These are phyloP conservation scores for Pangasius macronema DNA, from an alignment of 2,797 vertebrate species.

Conservation along the genomic window DNA sequence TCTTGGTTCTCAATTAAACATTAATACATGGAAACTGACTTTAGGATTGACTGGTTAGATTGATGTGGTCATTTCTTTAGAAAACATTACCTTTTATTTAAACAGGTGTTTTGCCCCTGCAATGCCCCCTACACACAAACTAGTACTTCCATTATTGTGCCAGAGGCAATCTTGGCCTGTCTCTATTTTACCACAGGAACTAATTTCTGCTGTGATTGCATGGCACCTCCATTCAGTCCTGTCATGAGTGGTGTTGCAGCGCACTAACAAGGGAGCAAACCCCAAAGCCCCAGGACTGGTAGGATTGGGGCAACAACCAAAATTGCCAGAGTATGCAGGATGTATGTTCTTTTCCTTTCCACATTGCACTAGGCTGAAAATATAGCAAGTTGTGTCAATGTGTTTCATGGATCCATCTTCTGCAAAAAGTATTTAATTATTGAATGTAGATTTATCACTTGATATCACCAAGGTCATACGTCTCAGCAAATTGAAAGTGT, in stretches of 20 bases:
- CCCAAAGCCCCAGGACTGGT: conserved; percentile 9
- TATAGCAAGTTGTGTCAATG: background rate
- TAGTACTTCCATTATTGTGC: conserved; percentile 37
- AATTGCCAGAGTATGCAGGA: background rate
- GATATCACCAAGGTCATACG: no score
- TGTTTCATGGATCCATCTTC: background rate
- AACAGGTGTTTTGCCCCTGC: background rate
- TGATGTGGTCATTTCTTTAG: background rate
- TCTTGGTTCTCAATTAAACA: background rate
- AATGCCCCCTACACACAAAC: background rate
- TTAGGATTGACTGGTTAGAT: background rate
- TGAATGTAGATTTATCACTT: background rate
- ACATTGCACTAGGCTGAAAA: background rate
- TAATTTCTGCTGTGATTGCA: conserved; percentile 48
- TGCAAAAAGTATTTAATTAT: background rate
- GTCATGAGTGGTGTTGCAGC: conserved; percentile 45
- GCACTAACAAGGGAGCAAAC: background rate
- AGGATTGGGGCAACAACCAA: conserved; percentile 12
- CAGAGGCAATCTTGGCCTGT: conserved; percentile 16
- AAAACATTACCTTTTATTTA: background rate
- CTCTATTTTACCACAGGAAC: conserved; percentile 51
- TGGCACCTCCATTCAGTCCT: conserved; percentile 33
- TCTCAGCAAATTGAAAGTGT: background rate
- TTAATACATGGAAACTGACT: background rate
- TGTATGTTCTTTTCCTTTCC: background rate